Evolutionary conservation across 2,888 invertebrate genomes (phyloP).

Genomic region (Trisateles emortualis): DNA sequence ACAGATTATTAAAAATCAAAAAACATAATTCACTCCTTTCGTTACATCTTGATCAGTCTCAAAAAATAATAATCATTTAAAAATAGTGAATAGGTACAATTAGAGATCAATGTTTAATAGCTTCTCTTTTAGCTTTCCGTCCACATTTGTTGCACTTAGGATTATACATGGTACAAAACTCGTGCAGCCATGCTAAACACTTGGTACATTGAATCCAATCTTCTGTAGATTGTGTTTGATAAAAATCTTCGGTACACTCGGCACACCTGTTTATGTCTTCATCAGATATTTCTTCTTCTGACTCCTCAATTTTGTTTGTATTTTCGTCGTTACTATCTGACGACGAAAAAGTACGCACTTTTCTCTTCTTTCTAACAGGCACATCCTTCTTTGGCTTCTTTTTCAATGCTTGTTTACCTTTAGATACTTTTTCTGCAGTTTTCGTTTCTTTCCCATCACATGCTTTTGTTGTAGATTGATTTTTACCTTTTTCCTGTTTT

Average conservation of each 20-base stretch:
- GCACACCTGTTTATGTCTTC: slow-evolving; percentile 7
- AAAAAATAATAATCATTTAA: slow-evolving; percentile 5
- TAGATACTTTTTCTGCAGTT: not conserved
- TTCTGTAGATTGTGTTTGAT: slow-evolving; percentile 8
- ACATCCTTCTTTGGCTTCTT: slow-evolving; percentile 6
- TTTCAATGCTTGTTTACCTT: not conserved
- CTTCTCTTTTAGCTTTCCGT: slow-evolving; percentile 1
- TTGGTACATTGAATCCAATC: slow-evolving; percentile 7
- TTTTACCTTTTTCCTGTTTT: not conserved
- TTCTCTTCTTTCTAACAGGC: slow-evolving; percentile 7
- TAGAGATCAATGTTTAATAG: slow-evolving; percentile 5
- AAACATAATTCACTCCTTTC: slow-evolving; percentile 4
- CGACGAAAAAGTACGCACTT: slow-evolving; percentile 4
- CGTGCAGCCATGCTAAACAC: slow-evolving; percentile 3
- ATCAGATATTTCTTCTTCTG: not conserved
- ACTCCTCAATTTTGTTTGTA: slow-evolving; percentile 7
- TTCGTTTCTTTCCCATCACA: not conserved
- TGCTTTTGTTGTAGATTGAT: not conserved
- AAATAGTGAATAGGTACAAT: slow-evolving; percentile 1
- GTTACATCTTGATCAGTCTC: slow-evolving; percentile 8
- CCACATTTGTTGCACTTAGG: slow-evolving; percentile 1
- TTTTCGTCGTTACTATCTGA: slow-evolving; percentile 4
- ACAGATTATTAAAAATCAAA: slow-evolving; percentile 5
- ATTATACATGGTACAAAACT: slow-evolving; percentile 8
- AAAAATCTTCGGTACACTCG: slow-evolving; percentile 7